Conservation (phyloP, 2,797 vertebrate genomes). For the Rhadinocentrus ornatus region DNA sequence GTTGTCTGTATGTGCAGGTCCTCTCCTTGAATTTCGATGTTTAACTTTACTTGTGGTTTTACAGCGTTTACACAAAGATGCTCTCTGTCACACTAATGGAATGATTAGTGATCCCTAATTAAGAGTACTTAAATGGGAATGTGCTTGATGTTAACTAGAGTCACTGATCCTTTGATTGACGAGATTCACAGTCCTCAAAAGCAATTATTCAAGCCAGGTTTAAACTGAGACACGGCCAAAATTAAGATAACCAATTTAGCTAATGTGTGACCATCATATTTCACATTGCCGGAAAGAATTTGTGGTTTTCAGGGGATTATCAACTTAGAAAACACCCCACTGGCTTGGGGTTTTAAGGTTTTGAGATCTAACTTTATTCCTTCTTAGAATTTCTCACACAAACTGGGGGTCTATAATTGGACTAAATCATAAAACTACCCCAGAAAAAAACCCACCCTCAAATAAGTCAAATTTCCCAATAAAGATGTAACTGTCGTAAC, state of each 20-base stretch:
- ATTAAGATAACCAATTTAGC: not conserved
- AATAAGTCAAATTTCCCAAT: not conserved
- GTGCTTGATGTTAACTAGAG: constrained; percentile 21
- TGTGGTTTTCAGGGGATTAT: not conserved
- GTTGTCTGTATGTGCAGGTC: not conserved
- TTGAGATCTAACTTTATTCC: not conserved
- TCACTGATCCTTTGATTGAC: constrained; percentile 27
- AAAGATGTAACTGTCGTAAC: not conserved
- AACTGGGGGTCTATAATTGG: too few relatives aligned
- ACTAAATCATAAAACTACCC: too few relatives aligned
- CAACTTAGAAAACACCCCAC: not conserved
- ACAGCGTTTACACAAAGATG: not conserved
- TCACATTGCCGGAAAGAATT: not conserved
- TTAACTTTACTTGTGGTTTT: not conserved
- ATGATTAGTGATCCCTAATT: constrained; percentile 39
- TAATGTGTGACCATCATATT: constrained; percentile 1
- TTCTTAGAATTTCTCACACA: too few relatives aligned
- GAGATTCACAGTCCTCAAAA: constrained; percentile 13
- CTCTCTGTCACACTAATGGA: constrained; percentile 8
- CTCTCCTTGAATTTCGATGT: not conserved
- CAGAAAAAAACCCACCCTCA: not conserved
- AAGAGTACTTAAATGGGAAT: constrained; percentile 16
- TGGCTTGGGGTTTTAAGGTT: not conserved
- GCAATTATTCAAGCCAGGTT: constrained; percentile 2
- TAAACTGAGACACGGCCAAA: not conserved